phyloP scores from a whole-genome alignment of 1,140 invertebrate species.

The Latrodectus geometricus region DNA sequence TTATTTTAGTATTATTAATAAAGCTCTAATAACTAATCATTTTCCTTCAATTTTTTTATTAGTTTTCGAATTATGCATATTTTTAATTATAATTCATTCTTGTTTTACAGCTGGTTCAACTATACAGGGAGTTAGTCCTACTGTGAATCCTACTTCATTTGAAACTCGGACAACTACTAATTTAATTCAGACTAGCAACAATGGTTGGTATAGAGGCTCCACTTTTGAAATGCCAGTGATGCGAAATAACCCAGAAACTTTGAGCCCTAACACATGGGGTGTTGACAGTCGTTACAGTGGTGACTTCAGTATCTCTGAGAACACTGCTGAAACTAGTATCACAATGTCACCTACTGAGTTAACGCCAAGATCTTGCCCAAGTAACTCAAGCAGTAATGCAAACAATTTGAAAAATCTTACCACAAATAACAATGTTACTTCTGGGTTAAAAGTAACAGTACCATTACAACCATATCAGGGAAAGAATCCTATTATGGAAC shows the following conservation, averaged over 20 bases:
- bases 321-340: constrained; percentile 70
- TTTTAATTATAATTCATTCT: constrained; percentile 1
- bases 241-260: constrained; percentile 30
- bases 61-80: not conserved
- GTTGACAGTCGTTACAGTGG: constrained; percentile 41
- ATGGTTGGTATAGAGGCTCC: constrained; percentile 45
- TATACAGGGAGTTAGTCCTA: constrained; percentile 73
- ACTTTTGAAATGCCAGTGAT: constrained; percentile 38
- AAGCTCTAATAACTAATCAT: not conserved
- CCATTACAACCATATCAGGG: constrained; percentile 85
- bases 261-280: constrained; percentile 31
- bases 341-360: constrained; percentile 70
- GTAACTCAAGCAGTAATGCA: constrained; percentile 47
- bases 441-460: constrained; percentile 67
- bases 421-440: constrained; percentile 40
- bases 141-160: constrained; percentile 70
- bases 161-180: constrained; percentile 2
- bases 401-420: constrained; percentile 62
- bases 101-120: constrained; percentile 68
- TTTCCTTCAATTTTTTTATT: not conserved
- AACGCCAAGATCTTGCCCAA: constrained; percentile 46
- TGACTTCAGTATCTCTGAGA: constrained; percentile 67
- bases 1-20: not conserved
- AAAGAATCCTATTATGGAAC: constrained; percentile 87
- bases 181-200: constrained; percentile 8